These are phyloP conservation scores for Sycophila sp. DNA, from an alignment of 1,140 invertebrate genomes.

Conservation along the genomic window DNA sequence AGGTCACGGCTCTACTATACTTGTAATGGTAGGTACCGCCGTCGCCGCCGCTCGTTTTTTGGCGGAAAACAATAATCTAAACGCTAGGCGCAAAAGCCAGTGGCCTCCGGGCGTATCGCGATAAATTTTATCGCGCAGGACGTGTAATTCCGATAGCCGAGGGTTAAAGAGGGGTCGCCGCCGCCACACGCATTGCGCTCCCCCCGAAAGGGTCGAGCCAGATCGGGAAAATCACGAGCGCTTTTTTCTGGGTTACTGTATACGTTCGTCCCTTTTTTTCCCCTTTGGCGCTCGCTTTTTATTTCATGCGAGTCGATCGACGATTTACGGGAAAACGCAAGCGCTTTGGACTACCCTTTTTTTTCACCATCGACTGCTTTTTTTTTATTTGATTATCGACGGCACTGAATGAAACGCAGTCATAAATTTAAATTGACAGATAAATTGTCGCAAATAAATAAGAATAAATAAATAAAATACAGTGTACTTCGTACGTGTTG, in stretches of 20 bases:
- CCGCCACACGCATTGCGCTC: background rate
- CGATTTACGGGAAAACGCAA: constrained; percentile 14
- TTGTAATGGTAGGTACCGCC: background rate
- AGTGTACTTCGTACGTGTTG: no score
- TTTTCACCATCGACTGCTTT: background rate
- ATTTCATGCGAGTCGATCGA: background rate
- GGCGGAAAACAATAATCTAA: constrained; percentile 25
- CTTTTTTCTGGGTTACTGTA: background rate
- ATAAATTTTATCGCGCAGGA: constrained; percentile 39
- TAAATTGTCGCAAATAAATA: no score
- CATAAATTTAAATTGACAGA: no score
- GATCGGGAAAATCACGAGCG: constrained; percentile 8
- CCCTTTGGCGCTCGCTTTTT: background rate
- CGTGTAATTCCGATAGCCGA: constrained; percentile 35
- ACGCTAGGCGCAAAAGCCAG: background rate
- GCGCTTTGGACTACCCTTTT: background rate
- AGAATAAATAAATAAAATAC: no score
- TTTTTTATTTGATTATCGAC: no score
- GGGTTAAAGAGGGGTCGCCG: constrained; percentile 27
- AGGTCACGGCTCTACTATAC: no score
- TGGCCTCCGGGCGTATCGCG: constrained; percentile 23
- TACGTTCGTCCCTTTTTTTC: background rate
- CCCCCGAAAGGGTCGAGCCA: background rate
- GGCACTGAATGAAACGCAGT: no score
- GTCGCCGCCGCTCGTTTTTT: background rate